Conservation (phyloP, 2,888 invertebrate species). For the Notodonta ziczac region DNA sequence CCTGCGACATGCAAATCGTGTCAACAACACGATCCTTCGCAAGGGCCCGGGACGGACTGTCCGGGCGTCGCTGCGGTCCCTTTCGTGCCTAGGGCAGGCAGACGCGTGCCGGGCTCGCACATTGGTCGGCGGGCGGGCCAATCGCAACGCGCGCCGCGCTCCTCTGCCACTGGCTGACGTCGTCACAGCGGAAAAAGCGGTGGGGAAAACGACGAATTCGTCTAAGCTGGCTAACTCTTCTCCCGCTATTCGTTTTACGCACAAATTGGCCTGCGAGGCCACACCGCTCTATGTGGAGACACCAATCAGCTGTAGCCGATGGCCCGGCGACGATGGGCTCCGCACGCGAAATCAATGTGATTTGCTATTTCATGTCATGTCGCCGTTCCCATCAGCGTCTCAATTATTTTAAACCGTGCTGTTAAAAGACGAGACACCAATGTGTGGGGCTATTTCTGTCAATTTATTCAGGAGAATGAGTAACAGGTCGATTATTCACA, state of each 20-base stretch:
- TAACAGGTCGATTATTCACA: conserved; percentile 13
- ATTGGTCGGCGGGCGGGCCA: conserved; percentile 67
- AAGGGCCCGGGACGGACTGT: conserved; percentile 78
- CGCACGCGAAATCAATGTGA: conserved; percentile 29
- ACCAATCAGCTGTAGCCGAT: conserved; percentile 62
- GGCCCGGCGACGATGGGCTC: conserved; percentile 33
- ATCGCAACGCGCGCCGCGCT: conserved; percentile 53
- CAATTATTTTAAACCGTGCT: conserved; percentile 4
- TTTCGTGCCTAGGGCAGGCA: conserved; percentile 75
- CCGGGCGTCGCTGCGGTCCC: conserved; percentile 60
- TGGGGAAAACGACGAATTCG: conserved; percentile 73
- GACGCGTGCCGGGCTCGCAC: conserved; percentile 48
- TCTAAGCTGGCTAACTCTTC: conserved; percentile 52
- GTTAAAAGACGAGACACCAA: neutral
- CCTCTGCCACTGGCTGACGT: conserved; percentile 58
- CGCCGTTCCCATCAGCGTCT: neutral
- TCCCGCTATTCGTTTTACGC: conserved; percentile 62
- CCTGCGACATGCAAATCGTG: conserved; percentile 54
- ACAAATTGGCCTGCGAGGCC: conserved; percentile 63
- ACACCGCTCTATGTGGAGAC: conserved; percentile 61
- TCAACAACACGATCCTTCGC: conserved; percentile 61
- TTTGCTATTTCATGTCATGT: conserved; percentile 14
- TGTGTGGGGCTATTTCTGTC: conserved; percentile 15
- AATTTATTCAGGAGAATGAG: conserved; percentile 12
- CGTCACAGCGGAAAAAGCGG: conserved; percentile 65